Percentiles rank a stretch among this genome's conserved stretches.
phyloP scores from a whole-genome alignment of 2,113 vertebrate species.

The Nothobranchius kuhntae region DNA sequence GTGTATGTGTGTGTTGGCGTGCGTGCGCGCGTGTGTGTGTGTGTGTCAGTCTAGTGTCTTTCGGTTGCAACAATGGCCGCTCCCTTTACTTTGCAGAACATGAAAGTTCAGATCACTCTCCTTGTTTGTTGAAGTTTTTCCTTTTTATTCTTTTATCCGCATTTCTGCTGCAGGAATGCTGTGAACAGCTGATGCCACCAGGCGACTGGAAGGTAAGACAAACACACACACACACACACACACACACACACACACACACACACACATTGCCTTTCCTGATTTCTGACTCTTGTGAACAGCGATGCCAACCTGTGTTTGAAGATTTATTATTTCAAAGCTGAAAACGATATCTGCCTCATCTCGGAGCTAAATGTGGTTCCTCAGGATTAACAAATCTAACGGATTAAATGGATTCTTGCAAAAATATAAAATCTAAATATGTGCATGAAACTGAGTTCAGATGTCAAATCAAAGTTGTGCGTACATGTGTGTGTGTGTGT shows the following conservation, averaged over 20 bases:
- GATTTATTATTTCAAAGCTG: conserved; percentile 1
- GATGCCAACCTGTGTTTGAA: not conserved
- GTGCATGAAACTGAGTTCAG: no score
- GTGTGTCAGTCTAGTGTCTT: conserved; percentile 6
- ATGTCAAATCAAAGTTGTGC: no score
- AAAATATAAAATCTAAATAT: not conserved
- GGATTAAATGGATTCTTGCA: not conserved
- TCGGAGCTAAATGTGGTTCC: not conserved
- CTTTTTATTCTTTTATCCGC: conserved; percentile 1
- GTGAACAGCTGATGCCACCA: conserved; percentile 84
- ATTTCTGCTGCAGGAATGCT: conserved; percentile 84
- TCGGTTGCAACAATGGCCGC: conserved; percentile 24
- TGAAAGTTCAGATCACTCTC: not conserved
- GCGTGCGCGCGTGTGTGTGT: no score
- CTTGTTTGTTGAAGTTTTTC: not conserved
- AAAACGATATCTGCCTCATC: not conserved
- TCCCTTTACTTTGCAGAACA: not conserved
- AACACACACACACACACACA: no score
- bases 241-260: no score
- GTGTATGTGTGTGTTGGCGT: no score
- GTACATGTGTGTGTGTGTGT: no score
- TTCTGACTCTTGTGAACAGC: not conserved
- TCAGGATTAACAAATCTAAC: not conserved
- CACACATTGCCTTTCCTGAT: no score
- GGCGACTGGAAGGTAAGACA: conserved; percentile 93